Base-by-base conservation (phyloP, 2,797 vertebrate genomes). In the Glossophaga mutica region DNA sequence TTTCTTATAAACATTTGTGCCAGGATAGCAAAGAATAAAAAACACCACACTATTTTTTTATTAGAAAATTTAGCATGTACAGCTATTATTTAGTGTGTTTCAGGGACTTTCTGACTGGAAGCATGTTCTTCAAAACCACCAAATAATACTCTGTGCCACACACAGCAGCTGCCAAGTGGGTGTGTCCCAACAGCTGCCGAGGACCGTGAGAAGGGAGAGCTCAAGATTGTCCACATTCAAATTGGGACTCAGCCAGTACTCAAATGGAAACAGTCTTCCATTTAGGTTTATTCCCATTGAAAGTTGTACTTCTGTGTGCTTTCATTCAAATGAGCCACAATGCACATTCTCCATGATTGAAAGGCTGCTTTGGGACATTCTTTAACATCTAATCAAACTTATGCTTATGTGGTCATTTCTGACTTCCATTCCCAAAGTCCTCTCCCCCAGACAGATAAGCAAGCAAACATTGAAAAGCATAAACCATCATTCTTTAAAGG, bases 301-400 rank as follows among this genome's bases (percentile, higher is more conserved):
- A 77, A 77, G 46, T 76, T 83, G 84, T 67, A 57, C 48, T 86
- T 86, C 34, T 95, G 3, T 22, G 24, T 95, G 42, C 32, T 94
- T 94, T 89, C 73, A 83, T 87, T 97, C 79, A 92, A 9, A 81
- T 91, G 48, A 89, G 39, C 78, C 57, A 62, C 26, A 77, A 71
- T 77, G 9, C n/a, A 29, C 77, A 16, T 52, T 82, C 18, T 86
- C 68, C 46, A 14, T 78, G 46, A 70, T 85, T 65, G 70, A 62
- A 73, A 84, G 39, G 29, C 42, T 85, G 21, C 50, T 87, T 48
- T 77, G 21, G 65, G 44, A 39, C n/a, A 67, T 78, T 87, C 73
- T 85, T 82, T 83, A 34, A 73, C 29, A 91, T 46, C 10, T 84
- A 73, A 52, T 89, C 37, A 90, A 70, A 91, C 10, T 29, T 62